These are phyloP conservation scores for Tragelaphus imberbis DNA, from an alignment of 2,113 vertebrate genomes.

Conservation along the genomic window DNA sequence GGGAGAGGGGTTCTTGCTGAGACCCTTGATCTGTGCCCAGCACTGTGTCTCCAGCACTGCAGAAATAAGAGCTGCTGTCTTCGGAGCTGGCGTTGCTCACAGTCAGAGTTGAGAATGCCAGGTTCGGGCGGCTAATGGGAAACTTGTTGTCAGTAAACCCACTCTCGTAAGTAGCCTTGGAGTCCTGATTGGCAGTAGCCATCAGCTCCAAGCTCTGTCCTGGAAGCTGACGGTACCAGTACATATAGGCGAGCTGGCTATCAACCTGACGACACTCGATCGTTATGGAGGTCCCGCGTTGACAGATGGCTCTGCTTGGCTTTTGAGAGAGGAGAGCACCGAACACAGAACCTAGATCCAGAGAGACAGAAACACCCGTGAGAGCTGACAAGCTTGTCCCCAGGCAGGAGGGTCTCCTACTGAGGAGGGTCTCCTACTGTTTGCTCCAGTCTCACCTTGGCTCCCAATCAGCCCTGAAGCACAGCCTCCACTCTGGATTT, in stretches of 20 bases:
- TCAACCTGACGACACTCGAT: constrained; percentile 15
- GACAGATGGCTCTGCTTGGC: not conserved
- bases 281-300: accelerated
- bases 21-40: not conserved
- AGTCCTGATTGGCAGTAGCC: not conserved
- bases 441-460: not conserved
- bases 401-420: not conserved
- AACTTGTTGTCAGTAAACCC: constrained; percentile 33
- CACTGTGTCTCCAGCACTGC: constrained; percentile 12
- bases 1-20: constrained; percentile 27
- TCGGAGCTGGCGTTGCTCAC: not conserved
- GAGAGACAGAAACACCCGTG: not conserved
- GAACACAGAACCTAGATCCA: not conserved
- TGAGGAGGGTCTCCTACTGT: not conserved
- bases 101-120: not conserved
- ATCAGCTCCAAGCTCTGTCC: constrained; percentile 25
- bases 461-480: not conserved
- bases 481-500: not conserved
- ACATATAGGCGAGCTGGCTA: accelerated
- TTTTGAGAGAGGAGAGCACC: not conserved
- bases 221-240: constrained; percentile 52
- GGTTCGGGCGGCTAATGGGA: not conserved
- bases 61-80: constrained; percentile 42
- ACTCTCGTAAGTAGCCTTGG: not conserved
- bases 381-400: not conserved